Conservation (phyloP, 2,113 vertebrate species). For the Tympanuchus pallidicinctus region DNA sequence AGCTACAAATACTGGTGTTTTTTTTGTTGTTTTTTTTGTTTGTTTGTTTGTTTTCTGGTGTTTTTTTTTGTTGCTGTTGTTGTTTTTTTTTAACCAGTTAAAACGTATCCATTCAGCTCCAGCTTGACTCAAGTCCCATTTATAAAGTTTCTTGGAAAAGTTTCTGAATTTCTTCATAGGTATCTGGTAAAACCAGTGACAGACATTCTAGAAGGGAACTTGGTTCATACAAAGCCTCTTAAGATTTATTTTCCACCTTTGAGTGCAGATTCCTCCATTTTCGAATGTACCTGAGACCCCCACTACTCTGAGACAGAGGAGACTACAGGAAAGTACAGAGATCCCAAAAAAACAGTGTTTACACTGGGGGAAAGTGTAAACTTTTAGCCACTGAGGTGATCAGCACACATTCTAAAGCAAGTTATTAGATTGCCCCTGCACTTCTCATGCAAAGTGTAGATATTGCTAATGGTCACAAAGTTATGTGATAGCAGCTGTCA, state of each 20-base stretch:
- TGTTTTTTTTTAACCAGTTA: neutral
- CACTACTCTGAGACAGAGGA: neutral
- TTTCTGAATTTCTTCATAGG: neutral
- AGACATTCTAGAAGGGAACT: neutral
- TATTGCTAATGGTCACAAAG: neutral
- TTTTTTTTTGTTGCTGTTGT: too few species aligned
- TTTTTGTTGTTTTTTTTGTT: too few species aligned
- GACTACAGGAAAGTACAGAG: neutral
- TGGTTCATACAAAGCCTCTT: neutral
- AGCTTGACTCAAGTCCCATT: neutral
- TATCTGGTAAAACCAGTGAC: neutral
- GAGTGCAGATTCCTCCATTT: neutral
- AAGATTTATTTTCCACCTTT: neutral
- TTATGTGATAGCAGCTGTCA: neutral
- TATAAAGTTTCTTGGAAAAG: neutral
- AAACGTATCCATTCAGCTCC: neutral
- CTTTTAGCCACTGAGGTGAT: neutral
- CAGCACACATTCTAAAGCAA: neutral
- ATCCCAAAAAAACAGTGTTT: neutral
- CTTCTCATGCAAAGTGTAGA: neutral
- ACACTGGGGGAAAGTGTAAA: neutral
- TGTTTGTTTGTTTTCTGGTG: too few species aligned
- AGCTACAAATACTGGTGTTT: too few species aligned
- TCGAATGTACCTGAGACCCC: neutral
- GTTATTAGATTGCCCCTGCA: neutral